Conservation (phyloP, 2,113 vertebrate genomes). For the Carassius auratus region DNA sequence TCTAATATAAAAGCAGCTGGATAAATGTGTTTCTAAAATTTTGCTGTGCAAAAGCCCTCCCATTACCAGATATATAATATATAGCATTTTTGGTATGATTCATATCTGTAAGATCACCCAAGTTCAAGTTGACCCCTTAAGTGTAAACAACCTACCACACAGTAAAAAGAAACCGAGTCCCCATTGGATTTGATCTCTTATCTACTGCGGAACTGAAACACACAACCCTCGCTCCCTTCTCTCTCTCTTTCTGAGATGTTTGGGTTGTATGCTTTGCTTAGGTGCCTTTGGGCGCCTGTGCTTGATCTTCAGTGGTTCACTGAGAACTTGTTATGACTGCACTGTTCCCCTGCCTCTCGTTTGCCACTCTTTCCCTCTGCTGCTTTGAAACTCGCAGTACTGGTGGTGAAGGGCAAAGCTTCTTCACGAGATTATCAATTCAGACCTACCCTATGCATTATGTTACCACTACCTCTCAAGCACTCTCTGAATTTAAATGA, state of each 20-base stretch:
- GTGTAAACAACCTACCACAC: constrained; percentile 51
- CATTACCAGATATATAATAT: constrained; percentile 5
- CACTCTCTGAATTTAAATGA: constrained; percentile 44
- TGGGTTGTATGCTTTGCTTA: constrained; percentile 47
- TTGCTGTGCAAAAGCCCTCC: background rate
- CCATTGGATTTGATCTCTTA: constrained; percentile 33
- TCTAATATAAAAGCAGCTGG: background rate
- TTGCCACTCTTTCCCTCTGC: constrained; percentile 22
- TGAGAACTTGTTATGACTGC: constrained; percentile 22
- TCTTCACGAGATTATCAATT: constrained; percentile 15
- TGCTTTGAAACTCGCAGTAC: background rate
- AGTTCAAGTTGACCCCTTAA: constrained; percentile 33
- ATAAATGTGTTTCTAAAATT: background rate
- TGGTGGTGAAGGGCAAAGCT: background rate
- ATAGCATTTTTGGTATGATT: constrained; percentile 1
- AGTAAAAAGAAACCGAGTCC: constrained; percentile 36
- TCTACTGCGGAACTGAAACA: constrained; percentile 33
- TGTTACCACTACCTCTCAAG: constrained; percentile 10
- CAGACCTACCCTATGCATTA: constrained; percentile 24
- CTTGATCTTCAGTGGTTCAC: constrained; percentile 20
- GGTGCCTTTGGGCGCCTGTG: constrained; percentile 33
- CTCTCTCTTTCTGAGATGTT: constrained; percentile 28
- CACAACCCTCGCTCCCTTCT: background rate
- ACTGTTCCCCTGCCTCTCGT: constrained; percentile 20
- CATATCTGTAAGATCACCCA: constrained; percentile 37